Evolutionary conservation across 2,888 invertebrate species (phyloP).

Genomic region (Archaeoteleia sp.): DNA sequence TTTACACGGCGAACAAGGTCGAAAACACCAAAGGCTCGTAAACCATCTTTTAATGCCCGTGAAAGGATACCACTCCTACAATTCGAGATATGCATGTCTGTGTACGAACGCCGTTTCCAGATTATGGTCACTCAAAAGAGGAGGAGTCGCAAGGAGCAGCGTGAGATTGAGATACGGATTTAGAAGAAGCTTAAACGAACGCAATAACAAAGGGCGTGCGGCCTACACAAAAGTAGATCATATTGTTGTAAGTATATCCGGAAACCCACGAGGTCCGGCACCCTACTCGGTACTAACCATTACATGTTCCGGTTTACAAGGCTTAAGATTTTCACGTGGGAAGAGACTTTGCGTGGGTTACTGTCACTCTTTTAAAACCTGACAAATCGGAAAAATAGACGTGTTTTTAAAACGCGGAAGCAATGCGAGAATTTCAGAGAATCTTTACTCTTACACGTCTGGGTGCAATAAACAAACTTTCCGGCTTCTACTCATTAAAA

Average conservation of each 20-base stretch:
- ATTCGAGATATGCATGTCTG: constrained; percentile 38
- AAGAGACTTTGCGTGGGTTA: constrained; percentile 38
- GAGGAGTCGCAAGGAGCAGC: constrained; percentile 11
- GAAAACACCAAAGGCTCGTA: constrained; percentile 60
- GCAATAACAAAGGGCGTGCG: constrained; percentile 40
- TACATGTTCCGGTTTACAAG: constrained; percentile 44
- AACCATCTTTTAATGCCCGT: constrained; percentile 66
- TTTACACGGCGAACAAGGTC: constrained; percentile 66
- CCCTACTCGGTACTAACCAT: constrained; percentile 26
- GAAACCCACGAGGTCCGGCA: constrained; percentile 36
- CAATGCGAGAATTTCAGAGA: neutral
- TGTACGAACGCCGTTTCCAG: constrained; percentile 17
- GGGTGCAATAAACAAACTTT: too few relatives aligned
- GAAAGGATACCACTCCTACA: constrained; percentile 69
- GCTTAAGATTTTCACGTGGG: constrained; percentile 43
- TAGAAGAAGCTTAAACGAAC: constrained; percentile 36
- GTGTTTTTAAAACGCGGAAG: constrained; percentile 14
- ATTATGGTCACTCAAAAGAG: constrained; percentile 32
- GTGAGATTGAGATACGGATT: constrained; percentile 38
- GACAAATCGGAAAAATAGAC: constrained; percentile 21
- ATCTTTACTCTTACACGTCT: neutral
- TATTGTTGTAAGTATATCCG: constrained; percentile 43
- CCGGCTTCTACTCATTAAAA: too few relatives aligned
- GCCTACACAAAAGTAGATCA: constrained; percentile 50
- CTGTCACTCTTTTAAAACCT: constrained; percentile 25